Evolutionary conservation across 2,888 invertebrate species (phyloP), one percentile per base, ranked within the genome.

Genomic region (Daptonema setosum): DNA sequence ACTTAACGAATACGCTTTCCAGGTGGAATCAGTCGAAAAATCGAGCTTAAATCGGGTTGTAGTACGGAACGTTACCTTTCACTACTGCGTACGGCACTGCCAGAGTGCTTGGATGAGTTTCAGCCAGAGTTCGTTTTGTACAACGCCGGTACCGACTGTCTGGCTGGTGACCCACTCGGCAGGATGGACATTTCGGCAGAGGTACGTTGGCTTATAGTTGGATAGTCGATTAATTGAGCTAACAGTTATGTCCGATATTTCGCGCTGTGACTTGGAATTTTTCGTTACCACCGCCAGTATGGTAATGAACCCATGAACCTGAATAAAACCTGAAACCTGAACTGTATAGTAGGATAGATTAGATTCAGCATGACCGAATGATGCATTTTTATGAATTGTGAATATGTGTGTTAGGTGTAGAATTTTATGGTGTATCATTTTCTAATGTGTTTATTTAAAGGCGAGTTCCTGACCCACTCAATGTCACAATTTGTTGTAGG

Each of bases 101-200:
- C 86, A 0, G 81, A 86, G 20, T 60, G 61, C 2, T 54, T 65
- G 35, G 58, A 58, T 11, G 63, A 61, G 48, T 64, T 64, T 56
- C 48, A 72, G 54, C 85, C 87, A 0, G 82, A 87, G 68, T 75
- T 87, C 28, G 73, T 87, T 52, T 78, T 88, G n/a, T 88, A 86
- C 72, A 87, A 88, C 72, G 87, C 88, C n/a, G 88, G 87, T 0
- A 87, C 87, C 0, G 87, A 88, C 70, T 76, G 86, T 35, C 72
- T 88, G 43, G 77, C 78, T 58, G 80, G 81, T 0, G 87, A 88
- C 72, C 80, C 82, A 0, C 73, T 87, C 5, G 87, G 87, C 0
- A 73, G 77, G 53, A 73, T 87, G 65, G 74, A 78, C 3, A 78
- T 88, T 55, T 78, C 82, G 54, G 76, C 81, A 62, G 72, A 79